Percentiles rank a stretch among this genome's conserved stretches.
Evolutionary conservation across 2,797 vertebrate species (phyloP).

Genomic region (Sphenopsis melanotis): DNA sequence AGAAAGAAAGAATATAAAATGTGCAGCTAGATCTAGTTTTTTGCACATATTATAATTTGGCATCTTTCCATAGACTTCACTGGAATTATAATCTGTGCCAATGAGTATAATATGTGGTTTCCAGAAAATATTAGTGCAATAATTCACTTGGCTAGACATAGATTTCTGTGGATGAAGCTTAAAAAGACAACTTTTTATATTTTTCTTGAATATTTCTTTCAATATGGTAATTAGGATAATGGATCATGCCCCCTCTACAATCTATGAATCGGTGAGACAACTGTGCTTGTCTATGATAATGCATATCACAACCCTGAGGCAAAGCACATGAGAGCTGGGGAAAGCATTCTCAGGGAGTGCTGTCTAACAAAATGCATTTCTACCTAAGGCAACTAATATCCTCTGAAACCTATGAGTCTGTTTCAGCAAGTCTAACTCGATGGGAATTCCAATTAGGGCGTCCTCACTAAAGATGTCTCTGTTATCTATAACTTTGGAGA

Average conservation of each 20-base stretch:
- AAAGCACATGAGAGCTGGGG: neutral
- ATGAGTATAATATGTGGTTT: neutral
- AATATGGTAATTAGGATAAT: slow-evolving; percentile 1
- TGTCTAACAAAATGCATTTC: slow-evolving; percentile 39
- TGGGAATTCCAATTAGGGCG: slow-evolving; percentile 34
- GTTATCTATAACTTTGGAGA: neutral
- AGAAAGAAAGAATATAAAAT: neutral
- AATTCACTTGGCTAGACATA: neutral
- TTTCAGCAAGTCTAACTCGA: neutral
- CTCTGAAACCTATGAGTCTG: slow-evolving; percentile 14
- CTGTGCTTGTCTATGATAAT: slow-evolving; percentile 12
- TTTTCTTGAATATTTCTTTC: slow-evolving; percentile 29
- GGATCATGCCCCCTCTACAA: neutral
- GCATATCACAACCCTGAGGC: slow-evolving; percentile 2
- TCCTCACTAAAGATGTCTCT: neutral
- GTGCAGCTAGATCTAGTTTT: neutral
- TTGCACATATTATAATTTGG: neutral
- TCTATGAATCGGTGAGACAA: slow-evolving; percentile 19
- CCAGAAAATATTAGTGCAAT: neutral
- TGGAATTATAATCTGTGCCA: neutral
- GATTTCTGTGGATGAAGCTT: neutral
- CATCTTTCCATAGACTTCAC: neutral
- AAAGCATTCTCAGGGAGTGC: slow-evolving; percentile 6
- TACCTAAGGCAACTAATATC: slow-evolving; percentile 37
- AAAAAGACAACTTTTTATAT: neutral